Evolutionary conservation across 2,888 invertebrate species (phyloP), one percentile per base, ranked within the genome.

Genomic region (Acanthosepion lycidas): DNA sequence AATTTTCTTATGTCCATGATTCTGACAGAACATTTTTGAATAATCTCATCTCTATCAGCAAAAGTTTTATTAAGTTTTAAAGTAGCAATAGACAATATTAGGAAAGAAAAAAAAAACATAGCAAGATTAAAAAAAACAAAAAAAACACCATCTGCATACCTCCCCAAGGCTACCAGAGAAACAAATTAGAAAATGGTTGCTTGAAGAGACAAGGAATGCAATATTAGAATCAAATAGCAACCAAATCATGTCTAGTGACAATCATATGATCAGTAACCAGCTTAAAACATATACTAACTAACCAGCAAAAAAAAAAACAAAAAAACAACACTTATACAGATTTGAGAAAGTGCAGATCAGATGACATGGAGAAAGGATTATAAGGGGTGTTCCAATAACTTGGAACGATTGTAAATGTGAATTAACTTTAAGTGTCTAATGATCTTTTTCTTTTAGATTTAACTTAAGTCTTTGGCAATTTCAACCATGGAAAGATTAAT

Each of bases 171-270:
- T n/a, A n/a, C n/a, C 78, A n/a, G 12, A 15, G n/a, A 33, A 59
- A 59, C 59, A 78, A 78, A 78, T 78, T 78, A 78, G n/a, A n/a
- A 78, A 78, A 78, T 78, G 78, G n/a, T n/a, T 78, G 78, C 78
- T 78, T n/a, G 5, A 9, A 78, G 78, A n/a, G 78, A 78, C n/a
- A n/a, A 78, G 78, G 78, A n/a, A 78, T 78, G 78, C n/a, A n/a
- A 78, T 78, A 78, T n/a, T 15, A n/a, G n/a, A 33, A n/a, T n/a
- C n/a, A 78, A n/a, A 78, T n/a, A 78, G 78, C n/a, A 33, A 15
- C n/a, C 78, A 78, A n/a, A 78, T n/a, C n/a, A 78, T 78, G 78
- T 78, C 15, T 78, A 78, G 78, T n/a, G n/a, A 78, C 78, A 78
- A 78, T 59, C 59, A 59, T 59, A 59, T 59, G 59, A 59, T n/a